Conservation (phyloP, 2,113 vertebrate species). For the Axis porcinus region DNA sequence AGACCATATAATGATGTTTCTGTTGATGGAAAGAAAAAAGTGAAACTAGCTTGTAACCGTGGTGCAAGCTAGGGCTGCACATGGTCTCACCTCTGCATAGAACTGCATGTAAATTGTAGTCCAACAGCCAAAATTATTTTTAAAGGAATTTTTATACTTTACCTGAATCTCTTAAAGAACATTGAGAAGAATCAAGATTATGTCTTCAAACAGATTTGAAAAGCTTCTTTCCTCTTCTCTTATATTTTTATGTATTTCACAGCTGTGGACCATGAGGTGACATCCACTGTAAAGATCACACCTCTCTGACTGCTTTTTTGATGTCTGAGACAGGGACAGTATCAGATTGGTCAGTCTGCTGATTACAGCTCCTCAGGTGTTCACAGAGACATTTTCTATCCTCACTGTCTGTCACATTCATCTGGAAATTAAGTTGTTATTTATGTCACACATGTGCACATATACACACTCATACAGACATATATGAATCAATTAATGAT, state of each 20-base stretch:
- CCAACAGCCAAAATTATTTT: background rate
- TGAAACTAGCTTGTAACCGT: background rate
- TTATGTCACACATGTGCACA: background rate
- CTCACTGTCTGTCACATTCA: background rate
- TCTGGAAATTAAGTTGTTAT: background rate
- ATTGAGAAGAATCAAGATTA: background rate
- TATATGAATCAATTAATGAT: background rate
- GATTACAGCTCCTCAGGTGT: background rate
- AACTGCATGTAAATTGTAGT: background rate
- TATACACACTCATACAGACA: background rate
- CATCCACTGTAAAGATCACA: background rate
- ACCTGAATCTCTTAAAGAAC: background rate
- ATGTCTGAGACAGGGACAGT: background rate
- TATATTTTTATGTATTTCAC: background rate
- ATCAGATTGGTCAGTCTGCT: background rate
- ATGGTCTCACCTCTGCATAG: background rate
- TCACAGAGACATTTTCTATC: background rate
- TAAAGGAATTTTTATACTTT: background rate
- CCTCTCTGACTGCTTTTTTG: background rate
- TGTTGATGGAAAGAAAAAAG: background rate
- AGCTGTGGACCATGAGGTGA: background rate
- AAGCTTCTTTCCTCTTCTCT: background rate
- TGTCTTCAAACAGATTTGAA: background rate
- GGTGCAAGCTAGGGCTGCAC: background rate
- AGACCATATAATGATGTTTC: background rate